phyloP scores from a whole-genome alignment of 2,797 vertebrate species.

The Pteronotus mesoamericanus region DNA sequence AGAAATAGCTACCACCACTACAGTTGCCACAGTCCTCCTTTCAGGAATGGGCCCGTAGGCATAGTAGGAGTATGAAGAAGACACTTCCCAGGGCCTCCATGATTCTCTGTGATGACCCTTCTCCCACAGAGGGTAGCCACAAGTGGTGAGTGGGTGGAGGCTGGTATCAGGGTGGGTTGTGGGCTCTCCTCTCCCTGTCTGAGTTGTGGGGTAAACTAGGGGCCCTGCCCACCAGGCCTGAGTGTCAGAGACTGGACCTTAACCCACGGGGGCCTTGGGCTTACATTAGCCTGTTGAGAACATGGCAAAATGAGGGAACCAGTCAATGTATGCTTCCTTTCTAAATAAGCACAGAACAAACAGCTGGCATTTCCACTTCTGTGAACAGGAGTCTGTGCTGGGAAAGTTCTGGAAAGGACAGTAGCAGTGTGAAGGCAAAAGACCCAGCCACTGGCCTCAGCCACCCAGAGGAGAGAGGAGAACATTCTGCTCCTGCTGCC shows the following conservation, averaged over 20 bases:
- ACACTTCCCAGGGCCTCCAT: neutral
- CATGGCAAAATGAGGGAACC: neutral
- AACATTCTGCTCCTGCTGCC: neutral
- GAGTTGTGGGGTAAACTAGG: neutral
- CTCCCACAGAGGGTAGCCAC: no score
- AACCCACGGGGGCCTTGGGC: neutral
- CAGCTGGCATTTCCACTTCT: fast-evolving
- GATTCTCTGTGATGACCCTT: neutral
- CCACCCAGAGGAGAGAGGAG: neutral
- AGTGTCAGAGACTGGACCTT: neutral
- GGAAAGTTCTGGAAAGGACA: neutral
- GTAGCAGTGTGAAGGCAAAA: neutral
- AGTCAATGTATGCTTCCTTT: neutral
- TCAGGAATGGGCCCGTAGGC: fast-evolving
- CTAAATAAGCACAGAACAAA: neutral
- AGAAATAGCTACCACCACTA: neutral
- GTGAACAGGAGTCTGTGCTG: neutral
- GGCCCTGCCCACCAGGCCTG: neutral
- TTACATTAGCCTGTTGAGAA: neutral
- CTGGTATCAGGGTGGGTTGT: neutral
- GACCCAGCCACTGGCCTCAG: neutral
- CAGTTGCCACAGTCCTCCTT: neutral
- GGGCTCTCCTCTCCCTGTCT: neutral
- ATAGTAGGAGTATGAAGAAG: neutral
- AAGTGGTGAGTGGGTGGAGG: no score